Evolutionary conservation across 2,113 vertebrate genomes (phyloP).

Genomic region (Sebastes fasciatus): DNA sequence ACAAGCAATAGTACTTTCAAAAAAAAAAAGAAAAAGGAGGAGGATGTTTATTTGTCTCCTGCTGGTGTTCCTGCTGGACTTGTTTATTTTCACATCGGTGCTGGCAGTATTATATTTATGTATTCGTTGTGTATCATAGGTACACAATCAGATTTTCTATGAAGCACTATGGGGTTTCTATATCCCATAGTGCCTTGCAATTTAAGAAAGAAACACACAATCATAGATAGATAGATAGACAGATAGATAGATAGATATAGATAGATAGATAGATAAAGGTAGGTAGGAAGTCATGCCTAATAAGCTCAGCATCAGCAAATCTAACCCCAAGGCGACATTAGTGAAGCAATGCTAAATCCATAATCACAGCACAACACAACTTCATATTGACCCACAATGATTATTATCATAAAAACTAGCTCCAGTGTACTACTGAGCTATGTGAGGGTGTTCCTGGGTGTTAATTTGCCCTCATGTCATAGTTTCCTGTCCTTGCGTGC

Average conservation of each 20-base stretch:
- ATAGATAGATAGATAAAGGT: constrained; percentile 21
- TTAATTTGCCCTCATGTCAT: constrained; percentile 27
- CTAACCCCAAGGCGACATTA: constrained; percentile 2
- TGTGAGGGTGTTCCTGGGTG: neutral
- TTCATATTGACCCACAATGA: neutral
- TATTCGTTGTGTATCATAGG: neutral
- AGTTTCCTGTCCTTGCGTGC: constrained; percentile 20
- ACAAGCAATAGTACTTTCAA: neutral
- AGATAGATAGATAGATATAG: constrained; percentile 19
- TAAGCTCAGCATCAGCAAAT: constrained; percentile 3
- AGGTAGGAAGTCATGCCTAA: neutral
- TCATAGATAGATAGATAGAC: constrained; percentile 5
- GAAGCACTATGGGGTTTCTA: constrained; percentile 1
- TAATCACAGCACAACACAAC: constrained; percentile 15
- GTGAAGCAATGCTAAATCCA: constrained; percentile 18
- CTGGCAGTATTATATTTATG: neutral
- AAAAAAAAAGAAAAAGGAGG: neutral
- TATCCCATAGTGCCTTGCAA: neutral
- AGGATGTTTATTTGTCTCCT: neutral
- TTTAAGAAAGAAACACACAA: neutral
- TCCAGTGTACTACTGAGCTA: neutral
- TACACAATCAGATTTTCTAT: neutral
- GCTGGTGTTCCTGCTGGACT: neutral
- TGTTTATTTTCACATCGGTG: constrained; percentile 2
- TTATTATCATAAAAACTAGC: neutral